Evolutionary conservation across 2,113 vertebrate genomes (phyloP).

Genomic region (Chloropsis hardwickii): DNA sequence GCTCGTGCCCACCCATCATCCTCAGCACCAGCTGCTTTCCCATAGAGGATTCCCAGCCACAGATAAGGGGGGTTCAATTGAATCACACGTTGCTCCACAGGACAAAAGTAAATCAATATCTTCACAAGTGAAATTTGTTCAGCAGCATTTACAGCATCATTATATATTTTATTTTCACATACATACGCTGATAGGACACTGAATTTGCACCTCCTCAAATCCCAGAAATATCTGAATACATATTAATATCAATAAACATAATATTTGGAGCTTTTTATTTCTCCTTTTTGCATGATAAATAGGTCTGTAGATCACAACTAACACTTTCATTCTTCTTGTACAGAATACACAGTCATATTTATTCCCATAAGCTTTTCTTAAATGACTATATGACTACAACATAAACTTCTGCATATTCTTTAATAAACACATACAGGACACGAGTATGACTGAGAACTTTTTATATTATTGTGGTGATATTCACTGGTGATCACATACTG

Average conservation of each 20-base stretch:
- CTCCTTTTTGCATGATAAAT: background rate
- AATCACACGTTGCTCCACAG: slow-evolving; percentile 21
- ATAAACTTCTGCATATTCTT: background rate
- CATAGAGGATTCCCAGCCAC: background rate
- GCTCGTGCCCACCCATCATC: background rate
- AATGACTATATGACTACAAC: background rate
- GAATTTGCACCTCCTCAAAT: background rate
- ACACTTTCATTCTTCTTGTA: background rate
- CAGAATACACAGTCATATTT: background rate
- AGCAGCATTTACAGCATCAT: slow-evolving; percentile 42
- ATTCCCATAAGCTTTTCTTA: background rate
- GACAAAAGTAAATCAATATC: slow-evolving; percentile 42
- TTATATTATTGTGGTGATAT: background rate
- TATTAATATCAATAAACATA: background rate
- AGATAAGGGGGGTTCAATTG: background rate
- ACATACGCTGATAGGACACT: background rate
- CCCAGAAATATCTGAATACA: background rate
- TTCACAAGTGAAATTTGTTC: slow-evolving; percentile 18
- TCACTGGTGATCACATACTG: background rate
- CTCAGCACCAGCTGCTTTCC: slow-evolving; percentile 3
- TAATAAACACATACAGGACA: background rate
- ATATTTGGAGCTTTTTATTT: background rate
- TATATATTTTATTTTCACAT: background rate
- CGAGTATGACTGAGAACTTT: background rate
- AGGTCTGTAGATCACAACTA: background rate